Conservation (phyloP, 2,888 invertebrate genomes). For the Ctenicera cuprea region DNA sequence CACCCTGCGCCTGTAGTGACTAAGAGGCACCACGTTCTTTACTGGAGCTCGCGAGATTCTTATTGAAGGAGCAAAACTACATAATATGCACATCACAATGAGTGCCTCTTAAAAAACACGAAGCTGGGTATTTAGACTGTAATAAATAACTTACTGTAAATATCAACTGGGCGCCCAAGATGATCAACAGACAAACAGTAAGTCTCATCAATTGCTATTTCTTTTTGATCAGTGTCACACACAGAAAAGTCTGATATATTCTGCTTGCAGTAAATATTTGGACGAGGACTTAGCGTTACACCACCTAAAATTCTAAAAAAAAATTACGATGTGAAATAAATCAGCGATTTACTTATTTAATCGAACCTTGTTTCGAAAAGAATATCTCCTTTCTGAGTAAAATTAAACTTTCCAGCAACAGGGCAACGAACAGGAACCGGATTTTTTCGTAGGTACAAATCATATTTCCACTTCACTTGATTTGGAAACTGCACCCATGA, state of each 20-base stretch:
- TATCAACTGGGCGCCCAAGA: constrained; percentile 94
- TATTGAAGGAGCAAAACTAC: too few species aligned
- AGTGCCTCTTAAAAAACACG: too few species aligned
- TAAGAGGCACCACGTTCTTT: too few species aligned
- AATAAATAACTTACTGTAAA: constrained; percentile 85
- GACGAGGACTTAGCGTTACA: constrained; percentile 94
- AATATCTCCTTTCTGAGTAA: constrained; percentile 93
- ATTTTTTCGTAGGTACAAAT: constrained; percentile 88
- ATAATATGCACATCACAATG: too few species aligned
- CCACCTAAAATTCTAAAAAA: constrained; percentile 89
- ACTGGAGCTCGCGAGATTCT: too few species aligned
- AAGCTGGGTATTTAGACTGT: too few species aligned
- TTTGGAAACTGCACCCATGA: constrained; percentile 96
- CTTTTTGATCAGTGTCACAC: constrained; percentile 96
- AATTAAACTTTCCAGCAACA: constrained; percentile 96
- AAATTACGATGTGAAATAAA: neutral
- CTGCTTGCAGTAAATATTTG: constrained; percentile 93
- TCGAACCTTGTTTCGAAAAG: constrained; percentile 88
- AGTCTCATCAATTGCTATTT: constrained; percentile 94
- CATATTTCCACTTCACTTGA: constrained; percentile 90
- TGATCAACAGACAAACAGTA: constrained; percentile 98
- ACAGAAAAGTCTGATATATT: constrained; percentile 97
- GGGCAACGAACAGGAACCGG: constrained; percentile 96
- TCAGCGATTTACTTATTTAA: too few species aligned
- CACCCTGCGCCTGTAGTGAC: too few species aligned